phyloP scores from a whole-genome alignment of 2,113 vertebrate genomes.

The Scomber colias region DNA sequence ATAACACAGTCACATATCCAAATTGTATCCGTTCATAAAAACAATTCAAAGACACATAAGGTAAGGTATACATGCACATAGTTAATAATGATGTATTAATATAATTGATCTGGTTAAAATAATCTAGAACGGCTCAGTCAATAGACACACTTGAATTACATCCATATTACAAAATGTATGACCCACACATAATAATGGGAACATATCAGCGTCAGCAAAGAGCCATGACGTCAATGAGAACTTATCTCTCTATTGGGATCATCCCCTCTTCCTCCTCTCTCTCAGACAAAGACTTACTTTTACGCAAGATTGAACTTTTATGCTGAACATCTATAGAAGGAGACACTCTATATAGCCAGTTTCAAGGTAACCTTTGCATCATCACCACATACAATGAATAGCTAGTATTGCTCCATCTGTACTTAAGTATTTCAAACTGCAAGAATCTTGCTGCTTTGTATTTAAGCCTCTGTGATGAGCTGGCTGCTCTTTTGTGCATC shows the following conservation, averaged over 20 bases:
- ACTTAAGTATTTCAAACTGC: neutral
- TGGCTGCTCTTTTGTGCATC: neutral
- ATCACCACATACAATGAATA: too few species aligned
- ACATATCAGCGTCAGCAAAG: neutral
- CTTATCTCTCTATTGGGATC: neutral
- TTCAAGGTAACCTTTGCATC: too few species aligned
- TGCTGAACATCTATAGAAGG: too few species aligned
- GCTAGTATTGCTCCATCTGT: too few species aligned
- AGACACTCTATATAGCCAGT: too few species aligned
- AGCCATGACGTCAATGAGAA: neutral
- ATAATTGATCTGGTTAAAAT: neutral
- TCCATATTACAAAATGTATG: neutral
- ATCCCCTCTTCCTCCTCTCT: too few species aligned
- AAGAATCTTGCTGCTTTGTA: neutral
- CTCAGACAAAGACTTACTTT: neutral
- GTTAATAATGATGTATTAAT: too few species aligned
- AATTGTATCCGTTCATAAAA: too few species aligned
- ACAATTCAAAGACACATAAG: too few species aligned
- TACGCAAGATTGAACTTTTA: neutral
- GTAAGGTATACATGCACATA: too few species aligned
- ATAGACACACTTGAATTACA: too few species aligned
- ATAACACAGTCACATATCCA: neutral
- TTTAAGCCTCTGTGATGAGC: conserved; percentile 7
- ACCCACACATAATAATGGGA: conserved; percentile 4
- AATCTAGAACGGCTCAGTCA: neutral